Evolutionary conservation across 2,888 invertebrate species (phyloP).

Genomic region (Seira musarum): DNA sequence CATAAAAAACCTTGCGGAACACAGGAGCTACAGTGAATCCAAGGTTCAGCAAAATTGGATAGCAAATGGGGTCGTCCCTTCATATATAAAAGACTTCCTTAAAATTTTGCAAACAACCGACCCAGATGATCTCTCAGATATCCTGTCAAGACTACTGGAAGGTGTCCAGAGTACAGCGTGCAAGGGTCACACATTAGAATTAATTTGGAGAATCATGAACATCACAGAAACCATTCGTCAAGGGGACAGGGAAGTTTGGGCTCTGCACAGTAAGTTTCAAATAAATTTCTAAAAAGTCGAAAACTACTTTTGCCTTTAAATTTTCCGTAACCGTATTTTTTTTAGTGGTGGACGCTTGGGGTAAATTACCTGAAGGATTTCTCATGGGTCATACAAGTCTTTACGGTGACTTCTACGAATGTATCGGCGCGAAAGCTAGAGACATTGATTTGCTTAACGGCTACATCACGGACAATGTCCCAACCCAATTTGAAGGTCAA

Average conservation of each 20-base stretch:
- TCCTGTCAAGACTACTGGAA: background rate
- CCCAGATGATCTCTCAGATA: background rate
- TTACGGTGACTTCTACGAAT: conserved; percentile 74
- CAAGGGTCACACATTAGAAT: conserved; percentile 47
- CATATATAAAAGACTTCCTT: conserved; percentile 18
- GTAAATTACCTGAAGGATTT: conserved; percentile 74
- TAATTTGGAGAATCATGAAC: conserved; percentile 32
- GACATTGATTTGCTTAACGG: conserved; percentile 14
- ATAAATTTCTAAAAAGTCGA: background rate
- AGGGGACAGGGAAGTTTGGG: conserved; percentile 52
- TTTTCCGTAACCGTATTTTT: background rate
- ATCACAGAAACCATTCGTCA: too few species aligned
- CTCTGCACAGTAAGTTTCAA: conserved; percentile 46
- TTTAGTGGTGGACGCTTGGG: conserved; percentile 74
- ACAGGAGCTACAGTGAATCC: too few species aligned
- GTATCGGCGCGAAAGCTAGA: conserved; percentile 65
- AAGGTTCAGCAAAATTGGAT: too few species aligned
- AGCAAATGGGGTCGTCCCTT: too few species aligned
- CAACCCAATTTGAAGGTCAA: conserved; percentile 47
- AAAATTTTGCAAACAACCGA: background rate
- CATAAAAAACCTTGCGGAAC: too few species aligned
- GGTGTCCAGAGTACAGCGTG: conserved; percentile 30
- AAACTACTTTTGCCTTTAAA: background rate
- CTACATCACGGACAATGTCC: background rate
- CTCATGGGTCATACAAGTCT: conserved; percentile 73